Evolutionary conservation across 2,113 vertebrate species (phyloP).

Genomic region (Hemibagrus wyckioides): DNA sequence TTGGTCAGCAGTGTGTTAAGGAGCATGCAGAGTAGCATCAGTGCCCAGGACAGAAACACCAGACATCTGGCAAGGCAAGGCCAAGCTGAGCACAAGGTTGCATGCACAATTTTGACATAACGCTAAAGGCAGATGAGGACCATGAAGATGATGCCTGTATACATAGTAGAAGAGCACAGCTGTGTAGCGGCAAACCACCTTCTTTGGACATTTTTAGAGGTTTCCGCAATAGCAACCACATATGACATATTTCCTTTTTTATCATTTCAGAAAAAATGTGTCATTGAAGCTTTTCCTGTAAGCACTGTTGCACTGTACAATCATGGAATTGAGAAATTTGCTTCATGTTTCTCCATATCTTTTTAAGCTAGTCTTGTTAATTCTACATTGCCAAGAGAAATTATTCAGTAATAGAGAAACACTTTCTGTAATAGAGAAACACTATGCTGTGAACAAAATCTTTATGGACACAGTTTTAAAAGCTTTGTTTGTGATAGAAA

Average conservation of each 20-base stretch:
- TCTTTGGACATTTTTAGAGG: slow-evolving; percentile 69
- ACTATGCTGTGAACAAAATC: neutral
- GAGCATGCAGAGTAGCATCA: slow-evolving; percentile 70
- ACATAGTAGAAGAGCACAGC: slow-evolving; percentile 92
- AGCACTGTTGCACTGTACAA: neutral
- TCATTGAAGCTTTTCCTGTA: neutral
- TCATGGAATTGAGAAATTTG: neutral
- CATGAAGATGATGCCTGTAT: slow-evolving; percentile 84
- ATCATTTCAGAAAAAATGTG: neutral
- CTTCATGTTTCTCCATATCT: neutral
- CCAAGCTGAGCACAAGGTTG: slow-evolving; percentile 56
- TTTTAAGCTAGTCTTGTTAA: no score
- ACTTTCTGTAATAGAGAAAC: no score
- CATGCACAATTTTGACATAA: slow-evolving; percentile 82
- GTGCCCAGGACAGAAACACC: slow-evolving; percentile 72
- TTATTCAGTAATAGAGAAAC: neutral
- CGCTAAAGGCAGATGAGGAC: slow-evolving; percentile 89
- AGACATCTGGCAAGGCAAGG: slow-evolving; percentile 67
- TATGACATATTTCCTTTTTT: neutral
- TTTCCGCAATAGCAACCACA: neutral
- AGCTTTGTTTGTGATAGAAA: neutral
- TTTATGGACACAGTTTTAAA: neutral
- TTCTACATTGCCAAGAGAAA: neutral
- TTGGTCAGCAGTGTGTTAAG: slow-evolving; percentile 86
- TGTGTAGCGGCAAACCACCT: slow-evolving; percentile 78